Base-by-base conservation (phyloP, 2,888 invertebrate species). In the Leuctra nigra region DNA sequence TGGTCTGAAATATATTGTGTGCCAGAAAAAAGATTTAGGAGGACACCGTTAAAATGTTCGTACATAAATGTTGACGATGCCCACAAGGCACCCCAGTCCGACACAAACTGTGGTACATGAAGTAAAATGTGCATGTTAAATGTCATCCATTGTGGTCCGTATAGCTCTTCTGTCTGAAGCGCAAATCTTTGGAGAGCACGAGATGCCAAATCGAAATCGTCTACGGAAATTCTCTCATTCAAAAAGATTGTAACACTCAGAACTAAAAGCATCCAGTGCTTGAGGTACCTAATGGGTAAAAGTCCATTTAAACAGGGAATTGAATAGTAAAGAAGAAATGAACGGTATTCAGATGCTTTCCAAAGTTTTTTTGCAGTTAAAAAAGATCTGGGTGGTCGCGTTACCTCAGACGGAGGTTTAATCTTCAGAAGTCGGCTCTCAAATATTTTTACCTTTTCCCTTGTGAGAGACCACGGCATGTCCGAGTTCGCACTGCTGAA, bases 261-360 rank as follows among this genome's bases (percentile, higher is more conserved):
- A 16, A 54, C 54, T 14, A 54, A 29, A 1, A 54, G 41, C 14
- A 54, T 16, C 54, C 54, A 54, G 29, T 53, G 53, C 14, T 53
- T 36, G 13, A 53, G 14, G 14, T 38, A 53, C 35, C 39, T 53
- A 38, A 13, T 22, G 13, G 53, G 53, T 20, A 53, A 38, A 18
- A 53, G 16, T 18, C 14, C 38, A 20, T 53, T 53, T 20, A 53
- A 39, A 14, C 35, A 22, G 6, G 53, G 53, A 13, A 53, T 13
- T 2, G 53, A 53, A 16, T 20, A 53, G 14, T 53, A 53, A 4
- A 53, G 9, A 4, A 53, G 39, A 38, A 53, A 53, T 38, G 18
- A 18, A 14, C 53, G 3, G 18, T 39, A 53, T 53, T 53, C 53
- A 9, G 38, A 18, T 53, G 38, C 53, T 53, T 53, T 53, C 38